A percentile compares a stretch with the other conserved stretches of the same genome.
Conservation (phyloP, 1,140 invertebrate species). For the Manduca sexta region DNA sequence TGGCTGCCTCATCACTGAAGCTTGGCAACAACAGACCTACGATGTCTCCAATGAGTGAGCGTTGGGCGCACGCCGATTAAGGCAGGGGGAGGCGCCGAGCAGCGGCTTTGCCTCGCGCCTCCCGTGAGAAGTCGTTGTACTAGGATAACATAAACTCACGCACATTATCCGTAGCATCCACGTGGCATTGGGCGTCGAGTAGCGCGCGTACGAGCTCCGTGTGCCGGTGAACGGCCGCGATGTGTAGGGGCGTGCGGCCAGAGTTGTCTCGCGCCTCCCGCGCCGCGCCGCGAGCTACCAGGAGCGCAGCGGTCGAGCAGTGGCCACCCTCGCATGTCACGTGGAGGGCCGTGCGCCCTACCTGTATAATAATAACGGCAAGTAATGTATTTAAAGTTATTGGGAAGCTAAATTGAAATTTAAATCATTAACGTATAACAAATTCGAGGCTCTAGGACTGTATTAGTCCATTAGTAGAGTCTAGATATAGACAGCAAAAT, state of each 20-base stretch:
- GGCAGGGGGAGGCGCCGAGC: too few species aligned
- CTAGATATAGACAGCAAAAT: too few species aligned
- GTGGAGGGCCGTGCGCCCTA: slow-evolving; percentile 78
- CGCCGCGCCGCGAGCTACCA: slow-evolving; percentile 75
- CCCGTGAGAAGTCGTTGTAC: slow-evolving; percentile 15
- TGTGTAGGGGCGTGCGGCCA: slow-evolving; percentile 86
- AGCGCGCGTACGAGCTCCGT: slow-evolving; percentile 82
- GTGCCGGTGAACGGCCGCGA: slow-evolving; percentile 86
- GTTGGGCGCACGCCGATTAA: too few species aligned
- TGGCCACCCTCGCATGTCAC: slow-evolving; percentile 83
- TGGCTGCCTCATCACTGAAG: too few species aligned
- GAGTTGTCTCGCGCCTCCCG: slow-evolving; percentile 80
- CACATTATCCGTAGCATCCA: slow-evolving; percentile 68
- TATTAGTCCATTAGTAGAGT: too few species aligned
- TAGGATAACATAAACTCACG: slow-evolving; percentile 31
- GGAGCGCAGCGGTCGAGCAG: slow-evolving; percentile 77
- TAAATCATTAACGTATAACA: too few species aligned
- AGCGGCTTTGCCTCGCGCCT: too few species aligned
- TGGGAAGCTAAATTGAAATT: too few species aligned
- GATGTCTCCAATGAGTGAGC: too few species aligned
- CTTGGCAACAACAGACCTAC: too few species aligned
- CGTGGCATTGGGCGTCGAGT: slow-evolving; percentile 74
- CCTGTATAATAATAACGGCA: slow-evolving; percentile 20
- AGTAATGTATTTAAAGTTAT: too few species aligned
- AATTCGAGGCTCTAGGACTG: too few species aligned